Evolutionary conservation across 2,113 vertebrate species (phyloP).

Genomic region (Pleuronectes platessa): DNA sequence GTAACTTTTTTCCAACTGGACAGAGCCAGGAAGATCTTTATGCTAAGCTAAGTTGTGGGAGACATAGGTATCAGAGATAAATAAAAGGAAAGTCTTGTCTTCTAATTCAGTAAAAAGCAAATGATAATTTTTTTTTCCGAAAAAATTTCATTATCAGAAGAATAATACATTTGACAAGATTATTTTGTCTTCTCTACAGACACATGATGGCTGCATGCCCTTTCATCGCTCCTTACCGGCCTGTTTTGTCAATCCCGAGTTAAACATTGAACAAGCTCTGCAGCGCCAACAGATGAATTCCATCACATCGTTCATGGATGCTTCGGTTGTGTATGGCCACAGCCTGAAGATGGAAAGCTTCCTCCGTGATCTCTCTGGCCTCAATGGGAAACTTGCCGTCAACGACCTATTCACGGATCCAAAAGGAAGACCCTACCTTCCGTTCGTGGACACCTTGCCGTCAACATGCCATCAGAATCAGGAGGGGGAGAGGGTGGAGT

Average conservation of each 20-base stretch:
- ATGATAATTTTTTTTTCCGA: not conserved
- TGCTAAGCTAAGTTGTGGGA: not conserved
- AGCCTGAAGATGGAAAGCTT: constrained; percentile 68
- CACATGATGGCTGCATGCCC: constrained; percentile 83
- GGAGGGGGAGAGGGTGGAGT: constrained; percentile 81
- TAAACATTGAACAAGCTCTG: constrained; percentile 20
- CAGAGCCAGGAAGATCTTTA: not conserved
- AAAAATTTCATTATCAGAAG: not conserved
- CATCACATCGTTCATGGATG: constrained; percentile 92
- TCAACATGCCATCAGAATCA: constrained; percentile 80
- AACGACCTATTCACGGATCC: constrained; percentile 81
- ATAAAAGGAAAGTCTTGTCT: not conserved
- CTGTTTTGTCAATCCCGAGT: constrained; percentile 70
- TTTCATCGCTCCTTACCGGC: constrained; percentile 89
- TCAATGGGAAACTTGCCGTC: constrained; percentile 86
- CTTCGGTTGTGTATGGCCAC: constrained; percentile 91
- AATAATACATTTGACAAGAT: not conserved
- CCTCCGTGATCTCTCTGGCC: constrained; percentile 85
- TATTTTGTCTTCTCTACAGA: constrained; percentile 70
- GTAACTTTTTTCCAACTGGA: too few species aligned
- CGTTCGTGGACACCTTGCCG: constrained; percentile 77
- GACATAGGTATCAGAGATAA: not conserved
- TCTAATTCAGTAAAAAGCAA: not conserved
- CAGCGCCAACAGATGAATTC: constrained; percentile 90
- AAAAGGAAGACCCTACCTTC: constrained; percentile 82